Evolutionary conservation across 2,797 vertebrate genomes (phyloP), one percentile per base, ranked within the genome.

Genomic region (Sylvilagus floridanus): DNA sequence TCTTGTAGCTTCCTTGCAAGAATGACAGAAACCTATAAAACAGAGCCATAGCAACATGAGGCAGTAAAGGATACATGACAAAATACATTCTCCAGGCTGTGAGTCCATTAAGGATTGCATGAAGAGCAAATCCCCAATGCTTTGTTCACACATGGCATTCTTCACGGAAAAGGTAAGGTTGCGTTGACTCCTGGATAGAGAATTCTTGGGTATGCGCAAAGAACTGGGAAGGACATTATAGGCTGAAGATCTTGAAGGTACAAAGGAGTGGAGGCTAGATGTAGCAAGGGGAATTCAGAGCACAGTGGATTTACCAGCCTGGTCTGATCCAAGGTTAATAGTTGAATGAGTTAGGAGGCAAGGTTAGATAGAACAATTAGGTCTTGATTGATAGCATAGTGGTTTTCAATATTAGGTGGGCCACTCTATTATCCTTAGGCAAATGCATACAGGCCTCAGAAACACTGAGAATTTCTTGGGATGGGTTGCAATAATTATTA

Each of bases 111-210:
- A 71, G 21, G 22, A 30, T 26, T 63, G 30, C 71, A 54, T 0
- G 0, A 13, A 30, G 17, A 2, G 6, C 4, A 32, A 11, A 9
- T 47, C 32, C 12, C 24, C 0, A 0, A 5, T 16, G 22, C 19
- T 57, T 22, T 24, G 2, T 5, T 17, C 12, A 22, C 19, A 47
- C 54, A 12, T 1, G 50, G 32, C 10, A 26, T 19, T 16, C 37
- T 71, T 47, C 24, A 32, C 10, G 22, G 62, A 52, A 90, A 37
- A 1, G 37, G 19, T 7, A 28, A 26, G 1, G 19, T 19, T 37
- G 19, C 54, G 0, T 11, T 5, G 52, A 24, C 5, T 8, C 10
- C 73, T 24, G 47, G 12, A 66, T 50, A 57, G n/a, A 24, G 60
- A 57, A 12, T 73, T 24, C n/a, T 37, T 19, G 1, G 32, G 28